Evolutionary conservation across 2,888 invertebrate genomes (phyloP).

Genomic region (Theretra japonica): DNA sequence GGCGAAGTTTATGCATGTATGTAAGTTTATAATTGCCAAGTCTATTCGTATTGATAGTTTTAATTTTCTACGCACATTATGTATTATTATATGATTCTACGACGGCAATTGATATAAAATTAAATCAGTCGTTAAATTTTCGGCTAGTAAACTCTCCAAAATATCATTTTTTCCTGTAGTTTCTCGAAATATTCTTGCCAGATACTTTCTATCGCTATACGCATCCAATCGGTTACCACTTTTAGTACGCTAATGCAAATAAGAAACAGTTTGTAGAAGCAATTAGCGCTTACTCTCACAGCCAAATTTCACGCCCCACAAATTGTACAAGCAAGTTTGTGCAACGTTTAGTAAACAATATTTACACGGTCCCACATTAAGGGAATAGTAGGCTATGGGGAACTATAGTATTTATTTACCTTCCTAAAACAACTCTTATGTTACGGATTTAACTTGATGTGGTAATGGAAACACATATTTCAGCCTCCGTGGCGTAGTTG

Average conservation of each 20-base stretch:
- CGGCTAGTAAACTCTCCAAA: too few species aligned
- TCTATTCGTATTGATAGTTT: too few species aligned
- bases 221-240: conserved; percentile 8
- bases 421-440: too few species aligned
- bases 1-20: too few species aligned
- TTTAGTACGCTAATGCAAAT: conserved; percentile 24
- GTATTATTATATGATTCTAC: too few species aligned
- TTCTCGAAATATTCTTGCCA: background rate
- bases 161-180: background rate
- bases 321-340: background rate
- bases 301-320: conserved; percentile 26
- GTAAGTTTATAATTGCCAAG: too few species aligned
- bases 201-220: conserved; percentile 15
- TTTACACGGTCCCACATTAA: background rate
- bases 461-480: too few species aligned
- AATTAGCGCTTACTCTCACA: conserved; percentile 2
- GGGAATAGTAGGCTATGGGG: background rate
- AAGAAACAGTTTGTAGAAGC: background rate
- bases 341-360: background rate
- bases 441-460: too few species aligned
- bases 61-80: too few species aligned
- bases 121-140: too few species aligned
- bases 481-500: too few species aligned
- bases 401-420: background rate
- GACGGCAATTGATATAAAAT: too few species aligned